Conservation (phyloP, 2,888 invertebrate species). For the Coremacera marginata region DNA sequence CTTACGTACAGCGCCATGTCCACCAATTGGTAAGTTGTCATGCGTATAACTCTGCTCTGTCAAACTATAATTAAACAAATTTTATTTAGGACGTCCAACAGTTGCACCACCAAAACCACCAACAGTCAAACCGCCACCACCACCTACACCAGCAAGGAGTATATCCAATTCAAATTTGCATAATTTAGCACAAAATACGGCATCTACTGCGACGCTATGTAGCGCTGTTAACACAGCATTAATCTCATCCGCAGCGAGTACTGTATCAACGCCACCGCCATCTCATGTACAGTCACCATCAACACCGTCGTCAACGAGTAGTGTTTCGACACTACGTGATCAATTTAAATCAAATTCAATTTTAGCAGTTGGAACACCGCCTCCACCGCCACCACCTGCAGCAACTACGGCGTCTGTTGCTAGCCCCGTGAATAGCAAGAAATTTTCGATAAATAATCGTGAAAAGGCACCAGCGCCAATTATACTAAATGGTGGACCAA, state of each 20-base stretch:
- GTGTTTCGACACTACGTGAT: constrained; percentile 65
- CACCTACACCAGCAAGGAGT: constrained; percentile 68
- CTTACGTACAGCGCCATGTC: constrained; percentile 65
- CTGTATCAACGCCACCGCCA: constrained; percentile 52
- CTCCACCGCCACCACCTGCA: constrained; percentile 54
- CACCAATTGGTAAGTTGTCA: constrained; percentile 63
- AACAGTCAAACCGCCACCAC: constrained; percentile 68
- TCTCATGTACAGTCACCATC: constrained; percentile 56
- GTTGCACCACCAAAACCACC: constrained; percentile 65
- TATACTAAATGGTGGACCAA: constrained; percentile 60
- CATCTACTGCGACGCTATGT: constrained; percentile 48
- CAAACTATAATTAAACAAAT: constrained; percentile 14
- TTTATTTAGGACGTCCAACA: constrained; percentile 63
- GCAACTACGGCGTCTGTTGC: constrained; percentile 46
- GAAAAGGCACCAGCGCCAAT: constrained; percentile 59
- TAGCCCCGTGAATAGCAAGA: constrained; percentile 53
- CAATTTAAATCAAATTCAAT: constrained; percentile 63
- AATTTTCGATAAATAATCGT: constrained; percentile 46
- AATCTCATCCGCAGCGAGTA: constrained; percentile 53
- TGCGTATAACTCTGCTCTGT: background rate
- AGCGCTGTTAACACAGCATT: constrained; percentile 60
- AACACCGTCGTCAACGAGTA: constrained; percentile 60
- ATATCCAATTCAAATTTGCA: constrained; percentile 67
- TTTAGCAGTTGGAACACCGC: constrained; percentile 55
- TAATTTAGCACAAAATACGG: constrained; percentile 54